Conservation (phyloP, 2,113 vertebrate genomes). For the Polyodon spathula region DNA sequence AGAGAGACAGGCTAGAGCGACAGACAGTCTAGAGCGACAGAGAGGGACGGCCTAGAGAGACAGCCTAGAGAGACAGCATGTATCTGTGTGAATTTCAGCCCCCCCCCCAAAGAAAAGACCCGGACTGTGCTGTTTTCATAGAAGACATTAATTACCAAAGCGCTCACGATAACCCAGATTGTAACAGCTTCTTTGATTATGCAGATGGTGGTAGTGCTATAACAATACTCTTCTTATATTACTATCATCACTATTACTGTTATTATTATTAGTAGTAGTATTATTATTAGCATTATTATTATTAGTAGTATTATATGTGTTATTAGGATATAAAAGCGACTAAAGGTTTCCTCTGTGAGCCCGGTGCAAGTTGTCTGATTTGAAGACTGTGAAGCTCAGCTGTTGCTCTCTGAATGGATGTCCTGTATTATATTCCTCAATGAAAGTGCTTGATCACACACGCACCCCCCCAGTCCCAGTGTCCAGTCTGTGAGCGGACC, state of each 20-base stretch:
- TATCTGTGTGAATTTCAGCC: too few species aligned
- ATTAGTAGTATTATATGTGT: conserved; percentile 11
- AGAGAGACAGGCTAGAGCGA: too few species aligned
- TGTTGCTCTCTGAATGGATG: not conserved
- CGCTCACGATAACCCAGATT: conserved; percentile 19
- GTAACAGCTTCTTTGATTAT: conserved; percentile 12
- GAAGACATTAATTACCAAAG: conserved; percentile 19
- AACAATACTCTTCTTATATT: conserved; percentile 13
- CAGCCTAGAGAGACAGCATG: too few species aligned
- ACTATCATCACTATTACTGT: too few species aligned
- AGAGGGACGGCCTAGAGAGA: too few species aligned
- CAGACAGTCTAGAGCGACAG: too few species aligned
- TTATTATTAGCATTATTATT: conserved; percentile 4
- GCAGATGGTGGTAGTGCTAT: conserved; percentile 16
- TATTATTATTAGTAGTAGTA: too few species aligned
- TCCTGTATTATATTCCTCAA: not conserved
- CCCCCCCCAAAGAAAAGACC: not conserved
- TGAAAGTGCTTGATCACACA: not conserved
- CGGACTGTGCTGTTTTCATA: not conserved
- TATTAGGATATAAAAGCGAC: conserved; percentile 21
- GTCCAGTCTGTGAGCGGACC: too few species aligned
- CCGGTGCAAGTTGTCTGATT: too few species aligned
- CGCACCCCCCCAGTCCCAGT: too few species aligned
- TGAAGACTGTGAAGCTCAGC: conserved; percentile 22
- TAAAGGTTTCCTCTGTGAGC: conserved; percentile 13